phyloP scores from a whole-genome alignment of 2,797 vertebrate genomes.

The Trachops cirrhosus region DNA sequence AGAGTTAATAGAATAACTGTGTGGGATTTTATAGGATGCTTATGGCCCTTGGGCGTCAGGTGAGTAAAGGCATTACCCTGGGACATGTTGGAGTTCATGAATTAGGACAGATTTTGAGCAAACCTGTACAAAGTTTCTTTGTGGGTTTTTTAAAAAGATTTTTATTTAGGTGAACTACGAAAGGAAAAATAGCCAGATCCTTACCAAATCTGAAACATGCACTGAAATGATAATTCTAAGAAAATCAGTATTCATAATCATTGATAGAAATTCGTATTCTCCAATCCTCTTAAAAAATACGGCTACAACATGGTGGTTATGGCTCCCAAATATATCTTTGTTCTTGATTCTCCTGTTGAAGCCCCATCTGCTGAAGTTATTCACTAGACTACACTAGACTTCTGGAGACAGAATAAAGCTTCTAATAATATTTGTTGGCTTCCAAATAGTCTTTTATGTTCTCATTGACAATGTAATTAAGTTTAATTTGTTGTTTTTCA shows the following conservation, averaged over 20 bases:
- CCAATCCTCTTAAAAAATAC: not conserved
- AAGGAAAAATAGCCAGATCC: not conserved
- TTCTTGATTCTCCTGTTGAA: not conserved
- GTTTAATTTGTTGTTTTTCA: not conserved
- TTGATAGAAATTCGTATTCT: not conserved
- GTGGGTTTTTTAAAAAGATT: not conserved
- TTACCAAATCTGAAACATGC: not conserved
- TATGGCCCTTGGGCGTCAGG: not conserved
- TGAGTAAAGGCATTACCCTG: not conserved
- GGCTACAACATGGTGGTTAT: not conserved
- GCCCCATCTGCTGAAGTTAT: not conserved
- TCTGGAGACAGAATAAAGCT: not conserved
- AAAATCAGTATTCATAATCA: not conserved
- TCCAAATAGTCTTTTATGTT: not conserved
- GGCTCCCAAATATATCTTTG: not conserved
- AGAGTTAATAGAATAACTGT: not conserved
- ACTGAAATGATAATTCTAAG: not conserved
- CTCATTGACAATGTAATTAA: not conserved
- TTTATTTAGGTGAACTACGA: not conserved
- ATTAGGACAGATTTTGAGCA: not conserved
- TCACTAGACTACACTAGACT: not conserved
- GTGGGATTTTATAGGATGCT: not conserved
- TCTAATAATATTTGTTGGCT: not conserved
- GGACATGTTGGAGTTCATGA: not conserved
- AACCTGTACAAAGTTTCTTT: not conserved